Evolutionary conservation across 2,888 invertebrate species (phyloP), one percentile per base, ranked within the genome.

Genomic region (Drosophila lutescens): DNA sequence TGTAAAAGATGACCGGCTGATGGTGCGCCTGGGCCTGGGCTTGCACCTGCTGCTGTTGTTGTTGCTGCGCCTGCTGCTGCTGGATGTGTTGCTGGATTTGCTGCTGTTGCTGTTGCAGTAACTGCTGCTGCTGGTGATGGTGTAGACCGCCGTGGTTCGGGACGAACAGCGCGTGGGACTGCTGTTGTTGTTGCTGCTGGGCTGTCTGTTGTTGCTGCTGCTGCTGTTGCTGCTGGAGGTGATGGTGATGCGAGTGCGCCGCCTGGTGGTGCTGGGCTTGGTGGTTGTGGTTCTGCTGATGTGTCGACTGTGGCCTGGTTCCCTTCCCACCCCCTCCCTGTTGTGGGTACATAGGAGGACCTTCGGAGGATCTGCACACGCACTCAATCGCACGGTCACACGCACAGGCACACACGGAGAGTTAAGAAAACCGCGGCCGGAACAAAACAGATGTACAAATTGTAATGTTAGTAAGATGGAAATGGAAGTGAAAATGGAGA

Each of bases 321-420:
- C 91, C 90, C 91, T 91, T 91, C 91, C 91, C 91, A 91, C 90
- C 91, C 89, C 91, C 91, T 90, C 89, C 91, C 89, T 90, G 76
- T 88, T 87, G 89, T 67, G 86, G 82, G 88, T 83, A 91, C 91
- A 91, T 91, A 86, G 90, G 86, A 90, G 88, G 89, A 90, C 90
- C 87, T 90, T 91, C 89, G 70, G 77, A 78, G 80, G 88, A 88
- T 86, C 91, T 90, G 63, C 58, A 68, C 55, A 67, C 68, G 66
- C 62, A 65, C 55, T 57, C 57, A 65, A 53, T n/a, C 49, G 46
- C 60, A 70, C 70, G 32, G 44, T 54, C 70, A 50, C 70, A 58
- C 51, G 70, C 51, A 73, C 57, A 65, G 50, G 57, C 72, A 63
- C 55, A 56, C 23, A 66, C 51, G 67, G 50, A 49, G 57, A 41